Percentiles rank a stretch among this genome's conserved stretches.
phyloP scores from a whole-genome alignment of 2,888 invertebrate genomes.

The Lydus trimaculatus region DNA sequence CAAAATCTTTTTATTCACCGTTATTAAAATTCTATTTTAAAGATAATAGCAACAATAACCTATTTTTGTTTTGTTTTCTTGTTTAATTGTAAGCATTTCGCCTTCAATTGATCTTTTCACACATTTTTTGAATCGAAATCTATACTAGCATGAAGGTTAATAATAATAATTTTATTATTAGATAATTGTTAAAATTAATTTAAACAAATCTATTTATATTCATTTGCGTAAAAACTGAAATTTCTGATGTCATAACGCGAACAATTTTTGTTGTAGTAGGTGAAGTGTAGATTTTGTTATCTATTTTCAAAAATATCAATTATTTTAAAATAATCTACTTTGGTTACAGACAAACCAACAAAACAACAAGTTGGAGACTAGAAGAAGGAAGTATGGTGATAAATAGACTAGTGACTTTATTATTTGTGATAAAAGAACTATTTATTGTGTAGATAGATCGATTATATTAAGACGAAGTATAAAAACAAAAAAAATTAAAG shows the following conservation, averaged over 20 bases:
- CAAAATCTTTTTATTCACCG: too few relatives aligned
- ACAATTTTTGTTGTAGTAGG: too few relatives aligned
- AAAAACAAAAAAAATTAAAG: not conserved
- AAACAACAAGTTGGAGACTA: not conserved
- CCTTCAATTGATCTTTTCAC: not conserved
- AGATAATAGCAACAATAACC: too few relatives aligned
- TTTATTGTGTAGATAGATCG: not conserved
- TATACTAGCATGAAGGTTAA: not conserved
- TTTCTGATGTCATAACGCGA: not conserved
- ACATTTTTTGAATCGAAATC: not conserved
- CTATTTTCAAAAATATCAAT: too few relatives aligned
- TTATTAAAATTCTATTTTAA: too few relatives aligned
- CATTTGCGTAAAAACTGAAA: too few relatives aligned
- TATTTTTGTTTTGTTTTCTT: too few relatives aligned
- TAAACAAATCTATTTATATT: too few relatives aligned
- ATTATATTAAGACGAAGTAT: too few relatives aligned
- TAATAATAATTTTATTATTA: not conserved
- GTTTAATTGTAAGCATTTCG: not conserved
- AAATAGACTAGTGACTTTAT: not conserved
- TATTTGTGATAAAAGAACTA: not conserved
- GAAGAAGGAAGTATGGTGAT: slow-evolving; percentile 1
- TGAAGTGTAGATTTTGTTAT: too few relatives aligned
- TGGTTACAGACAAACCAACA: not conserved
- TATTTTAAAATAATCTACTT: too few relatives aligned
- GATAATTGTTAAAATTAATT: too few relatives aligned